Conservation (phyloP, 1,140 invertebrate species). For the Brachionus sp. region DNA sequence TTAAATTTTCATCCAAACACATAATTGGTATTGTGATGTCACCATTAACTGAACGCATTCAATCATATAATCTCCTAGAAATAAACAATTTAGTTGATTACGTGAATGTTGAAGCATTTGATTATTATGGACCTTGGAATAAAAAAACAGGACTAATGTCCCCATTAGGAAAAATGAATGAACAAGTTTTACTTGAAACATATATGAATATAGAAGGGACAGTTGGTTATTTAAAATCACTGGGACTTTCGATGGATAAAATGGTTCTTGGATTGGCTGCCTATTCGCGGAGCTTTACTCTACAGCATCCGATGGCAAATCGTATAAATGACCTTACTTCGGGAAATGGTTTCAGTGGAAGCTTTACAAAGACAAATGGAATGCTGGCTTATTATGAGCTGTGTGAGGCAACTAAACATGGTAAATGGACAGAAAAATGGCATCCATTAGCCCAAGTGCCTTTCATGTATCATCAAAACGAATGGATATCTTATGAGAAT, state of each 20-base stretch:
- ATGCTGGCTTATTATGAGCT: slow-evolving; percentile 37
- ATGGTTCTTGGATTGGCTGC: slow-evolving; percentile 33
- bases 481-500: slow-evolving; percentile 44
- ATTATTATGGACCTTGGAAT: slow-evolving; percentile 44
- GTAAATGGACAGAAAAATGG: slow-evolving; percentile 44
- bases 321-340: background rate
- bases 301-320: slow-evolving; percentile 10
- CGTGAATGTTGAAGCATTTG: slow-evolving; percentile 31
- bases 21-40: slow-evolving; percentile 38
- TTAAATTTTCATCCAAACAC: background rate
- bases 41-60: slow-evolving; percentile 19
- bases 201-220: slow-evolving; percentile 16
- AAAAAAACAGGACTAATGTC: slow-evolving; percentile 37
- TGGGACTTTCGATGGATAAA: slow-evolving; percentile 18
- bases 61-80: slow-evolving; percentile 3
- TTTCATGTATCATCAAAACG: background rate
- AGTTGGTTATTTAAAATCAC: background rate
- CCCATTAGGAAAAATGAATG: slow-evolving; percentile 13
- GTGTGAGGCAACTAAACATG: slow-evolving; percentile 1
- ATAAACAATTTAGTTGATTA: slow-evolving; percentile 27
- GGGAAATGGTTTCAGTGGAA: slow-evolving; percentile 28
- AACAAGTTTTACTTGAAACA: slow-evolving; percentile 20
- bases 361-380: slow-evolving; percentile 41
- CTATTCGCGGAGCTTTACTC: slow-evolving; percentile 14
- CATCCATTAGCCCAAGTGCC: background rate